These are phyloP conservation scores for Brevimyrus niger DNA, from an alignment of 2,113 vertebrate genomes.

Conservation along the genomic window DNA sequence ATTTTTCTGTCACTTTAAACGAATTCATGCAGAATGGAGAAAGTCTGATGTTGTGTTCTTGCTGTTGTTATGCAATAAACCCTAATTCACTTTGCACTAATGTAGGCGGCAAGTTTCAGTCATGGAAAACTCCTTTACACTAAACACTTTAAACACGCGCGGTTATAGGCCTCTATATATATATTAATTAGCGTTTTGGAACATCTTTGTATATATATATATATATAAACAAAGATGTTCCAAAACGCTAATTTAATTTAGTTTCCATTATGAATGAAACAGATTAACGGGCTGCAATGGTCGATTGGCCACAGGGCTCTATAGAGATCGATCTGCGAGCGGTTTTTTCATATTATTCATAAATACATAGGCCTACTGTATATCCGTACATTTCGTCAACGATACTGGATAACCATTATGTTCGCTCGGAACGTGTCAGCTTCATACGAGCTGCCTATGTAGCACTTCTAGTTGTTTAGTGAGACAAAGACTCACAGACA, in stretches of 20 bases:
- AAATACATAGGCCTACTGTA: neutral
- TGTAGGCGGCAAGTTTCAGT: constrained; percentile 40
- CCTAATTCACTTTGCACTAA: constrained; percentile 71
- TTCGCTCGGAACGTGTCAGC: neutral
- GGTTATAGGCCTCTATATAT: neutral
- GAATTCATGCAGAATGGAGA: constrained; percentile 38
- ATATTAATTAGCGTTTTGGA: too few relatives aligned
- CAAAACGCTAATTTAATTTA: neutral
- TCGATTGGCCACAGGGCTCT: neutral
- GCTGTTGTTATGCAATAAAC: constrained; percentile 69
- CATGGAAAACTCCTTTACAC: neutral
- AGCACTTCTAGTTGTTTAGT: neutral
- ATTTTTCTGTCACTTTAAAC: constrained; percentile 52
- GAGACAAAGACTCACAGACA: neutral
- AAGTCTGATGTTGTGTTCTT: constrained; percentile 37
- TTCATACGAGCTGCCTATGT: neutral
- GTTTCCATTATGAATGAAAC: neutral
- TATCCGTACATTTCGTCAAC: neutral
- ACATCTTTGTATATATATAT: neutral
- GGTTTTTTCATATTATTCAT: neutral
- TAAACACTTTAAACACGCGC: neutral
- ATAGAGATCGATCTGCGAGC: neutral
- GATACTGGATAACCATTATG: neutral
- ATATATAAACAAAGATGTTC: neutral
- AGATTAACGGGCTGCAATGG: neutral